phyloP scores from a whole-genome alignment of 2,113 vertebrate genomes.

The Hyperopisus bebe region DNA sequence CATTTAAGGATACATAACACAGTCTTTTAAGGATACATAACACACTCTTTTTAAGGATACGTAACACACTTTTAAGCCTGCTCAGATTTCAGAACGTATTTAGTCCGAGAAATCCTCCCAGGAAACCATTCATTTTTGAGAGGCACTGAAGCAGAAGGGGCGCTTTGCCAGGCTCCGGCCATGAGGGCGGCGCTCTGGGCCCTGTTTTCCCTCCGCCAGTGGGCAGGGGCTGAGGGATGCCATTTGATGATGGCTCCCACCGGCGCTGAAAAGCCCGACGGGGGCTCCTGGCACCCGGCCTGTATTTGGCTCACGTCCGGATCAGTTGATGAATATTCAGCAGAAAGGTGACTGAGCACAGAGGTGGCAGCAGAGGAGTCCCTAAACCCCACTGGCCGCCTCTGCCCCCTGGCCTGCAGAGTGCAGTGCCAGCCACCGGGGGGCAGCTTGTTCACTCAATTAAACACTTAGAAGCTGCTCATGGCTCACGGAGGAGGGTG shows the following conservation, averaged over 20 bases:
- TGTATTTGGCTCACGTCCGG: constrained; percentile 29
- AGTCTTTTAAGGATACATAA: not conserved
- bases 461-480: not conserved
- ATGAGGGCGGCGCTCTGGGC: not conserved
- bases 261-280: constrained; percentile 48
- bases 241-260: constrained; percentile 54
- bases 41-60: not conserved
- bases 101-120: not conserved
- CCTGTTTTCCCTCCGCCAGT: not conserved
- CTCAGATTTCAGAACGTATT: not conserved
- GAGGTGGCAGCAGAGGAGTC: not conserved
- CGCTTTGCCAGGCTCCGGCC: not conserved
- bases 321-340: constrained; percentile 52
- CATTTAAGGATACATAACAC: not conserved
- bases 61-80: not conserved
- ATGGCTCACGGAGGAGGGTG: not conserved
- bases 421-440: not conserved
- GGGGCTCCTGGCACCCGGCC: constrained; percentile 25
- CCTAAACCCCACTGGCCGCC: not conserved
- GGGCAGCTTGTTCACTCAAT: not conserved
- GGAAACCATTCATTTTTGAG: not conserved
- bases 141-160: not conserved
- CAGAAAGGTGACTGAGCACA: not conserved
- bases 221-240: constrained; percentile 37
- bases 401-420: not conserved